Evolutionary conservation across 2,113 vertebrate species (phyloP).

Genomic region (Pteronura brasiliensis): DNA sequence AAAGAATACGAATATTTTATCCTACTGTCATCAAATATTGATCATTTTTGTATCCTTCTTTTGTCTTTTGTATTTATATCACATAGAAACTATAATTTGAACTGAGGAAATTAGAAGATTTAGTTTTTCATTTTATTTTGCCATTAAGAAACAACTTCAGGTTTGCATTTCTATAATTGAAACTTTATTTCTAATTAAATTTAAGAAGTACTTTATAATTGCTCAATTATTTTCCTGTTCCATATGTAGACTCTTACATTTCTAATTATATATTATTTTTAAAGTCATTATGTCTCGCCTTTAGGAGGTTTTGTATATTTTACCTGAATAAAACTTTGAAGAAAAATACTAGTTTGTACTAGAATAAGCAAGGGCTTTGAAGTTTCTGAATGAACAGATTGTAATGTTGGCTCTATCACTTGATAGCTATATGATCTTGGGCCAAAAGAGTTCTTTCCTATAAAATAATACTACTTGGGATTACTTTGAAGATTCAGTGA

Average conservation of each 20-base stretch:
- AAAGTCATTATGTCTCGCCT: not conserved
- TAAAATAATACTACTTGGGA: not conserved
- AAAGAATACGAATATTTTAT: not conserved
- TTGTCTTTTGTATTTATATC: not conserved
- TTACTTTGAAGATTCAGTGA: not conserved
- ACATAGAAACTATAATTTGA: not conserved
- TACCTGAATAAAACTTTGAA: not conserved
- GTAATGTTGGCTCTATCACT: not conserved
- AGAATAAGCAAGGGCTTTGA: not conserved
- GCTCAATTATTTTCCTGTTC: not conserved
- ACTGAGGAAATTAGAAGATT: not conserved
- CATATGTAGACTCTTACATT: not conserved
- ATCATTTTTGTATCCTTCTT: not conserved
- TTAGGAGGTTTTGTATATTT: not conserved
- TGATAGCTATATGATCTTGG: not conserved
- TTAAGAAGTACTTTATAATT: not conserved
- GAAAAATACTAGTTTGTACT: not conserved
- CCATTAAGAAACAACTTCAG: not conserved
- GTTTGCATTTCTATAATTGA: not conserved
- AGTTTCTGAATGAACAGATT: not conserved
- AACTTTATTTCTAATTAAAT: not conserved
- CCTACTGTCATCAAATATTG: not conserved
- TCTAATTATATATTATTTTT: not conserved
- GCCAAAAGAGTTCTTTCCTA: not conserved
- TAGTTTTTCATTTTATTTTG: constrained; percentile 11